Evolutionary conservation across 2,113 vertebrate species (phyloP).

Genomic region (Esox niger): DNA sequence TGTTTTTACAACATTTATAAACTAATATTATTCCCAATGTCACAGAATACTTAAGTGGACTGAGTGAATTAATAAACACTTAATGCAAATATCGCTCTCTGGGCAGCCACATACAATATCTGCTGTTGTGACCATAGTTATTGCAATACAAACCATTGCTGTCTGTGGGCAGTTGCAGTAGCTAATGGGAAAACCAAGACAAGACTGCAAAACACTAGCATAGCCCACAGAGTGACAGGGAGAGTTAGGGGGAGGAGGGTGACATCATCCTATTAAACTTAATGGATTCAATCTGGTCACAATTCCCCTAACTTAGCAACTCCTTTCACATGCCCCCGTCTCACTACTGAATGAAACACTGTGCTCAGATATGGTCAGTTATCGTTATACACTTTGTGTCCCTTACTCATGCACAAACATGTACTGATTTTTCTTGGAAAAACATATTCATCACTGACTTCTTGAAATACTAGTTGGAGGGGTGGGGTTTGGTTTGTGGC

Average conservation of each 20-base stretch:
- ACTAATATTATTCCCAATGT: too few species aligned
- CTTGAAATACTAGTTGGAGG: conserved; percentile 25
- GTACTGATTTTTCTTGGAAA: conserved; percentile 32
- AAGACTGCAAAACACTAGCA: conserved; percentile 19
- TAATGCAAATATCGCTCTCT: background rate
- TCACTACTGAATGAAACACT: conserved; percentile 33
- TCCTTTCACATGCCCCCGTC: conserved; percentile 4
- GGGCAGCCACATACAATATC: background rate
- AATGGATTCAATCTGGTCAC: conserved; percentile 58
- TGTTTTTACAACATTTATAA: too few species aligned
- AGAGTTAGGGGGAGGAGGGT: conserved; percentile 9
- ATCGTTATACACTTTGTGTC: conserved; percentile 35
- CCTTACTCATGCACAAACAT: conserved; percentile 26
- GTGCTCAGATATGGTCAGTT: conserved; percentile 39
- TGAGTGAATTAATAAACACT: too few species aligned
- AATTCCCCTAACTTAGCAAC: conserved; percentile 32
- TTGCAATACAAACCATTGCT: conserved; percentile 6
- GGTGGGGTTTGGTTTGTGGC: conserved; percentile 26
- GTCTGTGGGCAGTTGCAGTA: conserved; percentile 20
- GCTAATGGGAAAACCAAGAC: conserved; percentile 21
- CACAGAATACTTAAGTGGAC: too few species aligned
- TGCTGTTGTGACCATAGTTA: background rate
- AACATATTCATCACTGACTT: conserved; percentile 17
- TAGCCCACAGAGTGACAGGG: background rate
- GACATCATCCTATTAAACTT: conserved; percentile 55